Evolutionary conservation across 2,888 invertebrate genomes (phyloP).

Genomic region (Sphecodes monilicornis): DNA sequence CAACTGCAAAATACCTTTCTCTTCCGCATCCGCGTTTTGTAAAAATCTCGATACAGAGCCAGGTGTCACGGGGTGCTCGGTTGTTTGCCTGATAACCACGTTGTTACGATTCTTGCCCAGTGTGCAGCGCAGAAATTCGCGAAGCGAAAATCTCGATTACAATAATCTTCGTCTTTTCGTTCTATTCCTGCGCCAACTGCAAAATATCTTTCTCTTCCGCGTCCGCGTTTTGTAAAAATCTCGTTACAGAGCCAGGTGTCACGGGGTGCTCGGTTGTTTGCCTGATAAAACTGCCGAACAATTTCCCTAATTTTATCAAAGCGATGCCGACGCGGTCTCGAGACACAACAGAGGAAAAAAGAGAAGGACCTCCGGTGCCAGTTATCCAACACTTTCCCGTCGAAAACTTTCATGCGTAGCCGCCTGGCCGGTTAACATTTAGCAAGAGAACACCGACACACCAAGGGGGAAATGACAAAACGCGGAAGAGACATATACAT

Average conservation of each 20-base stretch:
- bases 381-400: slow-evolving; percentile 47
- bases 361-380: background rate
- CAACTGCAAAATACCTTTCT: slow-evolving; percentile 52
- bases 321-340: background rate
- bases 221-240: slow-evolving; percentile 23
- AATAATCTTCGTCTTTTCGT: slow-evolving; percentile 35
- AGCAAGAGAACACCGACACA: background rate
- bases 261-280: background rate
- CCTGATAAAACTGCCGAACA: slow-evolving; percentile 9
- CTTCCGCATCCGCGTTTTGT: slow-evolving; percentile 35
- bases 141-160: slow-evolving; percentile 12
- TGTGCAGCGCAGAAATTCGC: background rate
- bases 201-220: slow-evolving; percentile 57
- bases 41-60: slow-evolving; percentile 28
- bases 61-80: slow-evolving; percentile 20
- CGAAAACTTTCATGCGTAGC: slow-evolving; percentile 15
- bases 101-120: no score
- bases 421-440: slow-evolving; percentile 27
- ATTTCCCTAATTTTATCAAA: slow-evolving; percentile 27
- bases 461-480: slow-evolving; percentile 29
- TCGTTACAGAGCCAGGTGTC: slow-evolving; percentile 26
- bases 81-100: background rate
- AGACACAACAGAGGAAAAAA: background rate
- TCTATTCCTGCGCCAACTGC: slow-evolving; percentile 28
- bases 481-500: slow-evolving; percentile 50